phyloP scores from a whole-genome alignment of 2,888 invertebrate genomes.

The Parochlus steinenii region DNA sequence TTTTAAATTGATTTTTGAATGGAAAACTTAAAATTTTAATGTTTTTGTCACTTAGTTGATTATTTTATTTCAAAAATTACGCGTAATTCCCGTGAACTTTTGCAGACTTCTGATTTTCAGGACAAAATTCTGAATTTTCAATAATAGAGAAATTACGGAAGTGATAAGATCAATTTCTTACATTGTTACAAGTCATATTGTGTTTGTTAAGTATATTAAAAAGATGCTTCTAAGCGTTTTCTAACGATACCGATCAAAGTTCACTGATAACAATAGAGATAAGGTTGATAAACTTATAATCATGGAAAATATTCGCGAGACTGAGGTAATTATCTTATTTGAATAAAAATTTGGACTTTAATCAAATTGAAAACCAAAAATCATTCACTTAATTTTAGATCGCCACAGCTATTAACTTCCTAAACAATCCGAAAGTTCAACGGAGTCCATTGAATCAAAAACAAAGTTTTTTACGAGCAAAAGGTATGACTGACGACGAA shows the following conservation, averaged over 20 bases:
- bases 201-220: no score
- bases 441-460: conserved; percentile 60
- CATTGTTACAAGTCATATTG: no score
- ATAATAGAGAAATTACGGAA: neutral
- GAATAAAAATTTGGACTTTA: neutral
- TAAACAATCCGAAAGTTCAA: conserved; percentile 70
- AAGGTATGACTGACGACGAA: conserved; percentile 60
- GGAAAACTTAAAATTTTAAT: neutral
- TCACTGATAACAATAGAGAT: neutral
- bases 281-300: neutral
- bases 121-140: neutral
- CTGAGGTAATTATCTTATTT: conserved; percentile 5
- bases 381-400: conserved; percentile 41
- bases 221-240: no score
- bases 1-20: no score
- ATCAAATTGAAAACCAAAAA: neutral
- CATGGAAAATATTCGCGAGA: conserved; percentile 9
- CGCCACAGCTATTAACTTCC: conserved; percentile 68
- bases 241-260: no score
- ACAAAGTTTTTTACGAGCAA: conserved; percentile 57
- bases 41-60: no score
- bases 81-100: no score
- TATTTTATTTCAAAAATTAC: no score
- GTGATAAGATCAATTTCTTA: neutral
- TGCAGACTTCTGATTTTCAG: no score